Conservation (phyloP, 2,113 vertebrate species). For the Entelurus aequoreus region DNA sequence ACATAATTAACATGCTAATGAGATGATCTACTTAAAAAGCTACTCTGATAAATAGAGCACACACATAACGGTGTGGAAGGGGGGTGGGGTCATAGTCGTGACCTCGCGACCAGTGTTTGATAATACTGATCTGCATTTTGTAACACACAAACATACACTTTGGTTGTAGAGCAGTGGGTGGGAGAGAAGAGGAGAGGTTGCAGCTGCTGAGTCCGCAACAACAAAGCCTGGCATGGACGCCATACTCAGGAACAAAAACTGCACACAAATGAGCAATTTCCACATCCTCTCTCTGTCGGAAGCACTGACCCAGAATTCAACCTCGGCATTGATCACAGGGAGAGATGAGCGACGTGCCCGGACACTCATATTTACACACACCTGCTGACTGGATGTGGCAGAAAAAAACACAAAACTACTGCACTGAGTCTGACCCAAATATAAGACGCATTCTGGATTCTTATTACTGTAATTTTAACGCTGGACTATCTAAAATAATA, state of each 20-base stretch:
- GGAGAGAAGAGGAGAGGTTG: constrained; percentile 45
- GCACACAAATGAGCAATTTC: constrained; percentile 55
- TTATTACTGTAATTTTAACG: no score
- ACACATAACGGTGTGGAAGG: constrained; percentile 30
- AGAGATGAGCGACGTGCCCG: constrained; percentile 51
- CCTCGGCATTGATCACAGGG: constrained; percentile 66
- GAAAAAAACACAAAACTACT: constrained; percentile 24
- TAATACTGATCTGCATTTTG: constrained; percentile 57
- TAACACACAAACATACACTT: constrained; percentile 26
- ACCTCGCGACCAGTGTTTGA: constrained; percentile 42
- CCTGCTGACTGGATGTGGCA: constrained; percentile 50
- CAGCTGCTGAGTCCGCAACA: constrained; percentile 61
- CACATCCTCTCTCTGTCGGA: constrained; percentile 66
- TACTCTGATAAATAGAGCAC: constrained; percentile 50
- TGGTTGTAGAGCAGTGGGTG: constrained; percentile 33
- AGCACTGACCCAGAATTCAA: constrained; percentile 58
- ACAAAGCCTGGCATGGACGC: constrained; percentile 47
- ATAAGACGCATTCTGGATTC: no score
- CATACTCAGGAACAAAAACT: neutral
- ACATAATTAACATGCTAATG: constrained; percentile 82
- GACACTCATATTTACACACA: constrained; percentile 46
- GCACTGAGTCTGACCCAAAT: no score
- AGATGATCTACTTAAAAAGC: constrained; percentile 75
- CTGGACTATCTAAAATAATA: no score
- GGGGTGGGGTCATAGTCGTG: constrained; percentile 40